Base-by-base conservation (phyloP, 2,888 invertebrate genomes). In the Scrobipalpa costella region DNA sequence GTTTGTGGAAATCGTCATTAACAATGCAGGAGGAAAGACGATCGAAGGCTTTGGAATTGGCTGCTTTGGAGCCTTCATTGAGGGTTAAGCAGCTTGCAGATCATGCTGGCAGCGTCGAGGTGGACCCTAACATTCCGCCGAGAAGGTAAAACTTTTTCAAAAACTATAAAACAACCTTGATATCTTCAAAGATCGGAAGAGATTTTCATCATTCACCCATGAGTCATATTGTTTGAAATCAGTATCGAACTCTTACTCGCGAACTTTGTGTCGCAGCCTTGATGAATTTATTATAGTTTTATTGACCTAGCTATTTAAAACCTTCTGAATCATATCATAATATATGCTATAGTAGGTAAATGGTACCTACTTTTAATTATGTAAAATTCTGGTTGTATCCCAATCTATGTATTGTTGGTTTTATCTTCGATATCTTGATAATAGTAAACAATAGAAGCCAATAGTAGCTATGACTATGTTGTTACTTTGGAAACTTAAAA, bases 91-190 rank as follows among this genome's bases (percentile, higher is more conserved):
- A 93, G 69, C 85, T 96, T 63, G 94, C 94, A 15, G 93, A 94
- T 73, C 93, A 92, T 72, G 95, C 95, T 27, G 94, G 94, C 70
- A 90, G 93, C 69, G 94, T 96, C 47, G 94, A 95, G 66, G 94
- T 96, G 61, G 95, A 96, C 81, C 92, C 93, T 15, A 94, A 95
- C 77, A 94, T 95, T 71, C 95, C 95, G 64, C 94, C 95, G n/a
- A 92, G 93, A 79, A 94, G 96, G 94, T 98, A 94, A 80, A 63
- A 62, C 57, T 44, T 52, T 3, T 13, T 38, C 8, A 21, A 21
- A 27, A 7, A 13, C 19, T 21, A 5, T 11, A 47, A 49, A 27
- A 34, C 34, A 33, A 7, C 1, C 27, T 8, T 13, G 27, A 34
- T 15, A 55, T n/a, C 55, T 2, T 34, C 17, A n/a, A 27, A 27